A percentile compares a stretch with the other conserved stretches of the same genome.
Evolutionary conservation across 2,797 vertebrate genomes (phyloP).

Genomic region (Ceyx erithaca): DNA sequence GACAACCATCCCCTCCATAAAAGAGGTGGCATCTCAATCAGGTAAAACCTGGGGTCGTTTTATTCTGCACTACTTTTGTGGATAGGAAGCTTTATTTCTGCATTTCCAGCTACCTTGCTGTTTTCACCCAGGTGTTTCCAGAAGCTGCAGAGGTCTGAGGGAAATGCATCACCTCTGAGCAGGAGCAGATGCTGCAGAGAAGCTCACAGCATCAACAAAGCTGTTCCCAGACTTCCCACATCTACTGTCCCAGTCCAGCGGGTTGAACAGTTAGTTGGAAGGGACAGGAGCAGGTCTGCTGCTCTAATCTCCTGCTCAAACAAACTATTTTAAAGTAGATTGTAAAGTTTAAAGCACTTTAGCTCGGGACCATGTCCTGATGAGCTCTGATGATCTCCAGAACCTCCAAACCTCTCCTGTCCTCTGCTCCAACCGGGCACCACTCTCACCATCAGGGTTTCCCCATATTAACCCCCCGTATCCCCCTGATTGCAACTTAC

Average conservation of each 20-base stretch:
- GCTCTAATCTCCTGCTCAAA: not conserved
- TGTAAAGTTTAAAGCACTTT: not conserved
- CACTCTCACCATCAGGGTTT: not conserved
- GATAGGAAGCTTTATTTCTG: not conserved
- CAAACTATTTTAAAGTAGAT: not conserved
- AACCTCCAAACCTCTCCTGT: not conserved
- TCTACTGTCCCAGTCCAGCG: not conserved
- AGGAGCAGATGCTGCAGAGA: not conserved
- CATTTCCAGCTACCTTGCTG: not conserved
- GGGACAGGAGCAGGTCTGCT: not conserved
- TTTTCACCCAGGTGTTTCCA: not conserved
- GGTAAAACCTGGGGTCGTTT: not conserved
- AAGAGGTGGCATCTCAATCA: not conserved
- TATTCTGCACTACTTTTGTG: not conserved
- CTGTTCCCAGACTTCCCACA: not conserved
- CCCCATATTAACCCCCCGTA: accelerated
- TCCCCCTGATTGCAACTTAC: not conserved
- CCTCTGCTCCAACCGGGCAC: not conserved
- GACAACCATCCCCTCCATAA: not conserved
- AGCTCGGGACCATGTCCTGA: not conserved
- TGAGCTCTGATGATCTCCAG: not conserved
- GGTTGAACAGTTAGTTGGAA: not conserved
- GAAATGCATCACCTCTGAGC: not conserved
- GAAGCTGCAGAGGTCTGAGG: not conserved
- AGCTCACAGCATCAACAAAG: not conserved